These are phyloP conservation scores for Babylonia areolata DNA, from an alignment of 1,140 invertebrate genomes.

Conservation along the genomic window DNA sequence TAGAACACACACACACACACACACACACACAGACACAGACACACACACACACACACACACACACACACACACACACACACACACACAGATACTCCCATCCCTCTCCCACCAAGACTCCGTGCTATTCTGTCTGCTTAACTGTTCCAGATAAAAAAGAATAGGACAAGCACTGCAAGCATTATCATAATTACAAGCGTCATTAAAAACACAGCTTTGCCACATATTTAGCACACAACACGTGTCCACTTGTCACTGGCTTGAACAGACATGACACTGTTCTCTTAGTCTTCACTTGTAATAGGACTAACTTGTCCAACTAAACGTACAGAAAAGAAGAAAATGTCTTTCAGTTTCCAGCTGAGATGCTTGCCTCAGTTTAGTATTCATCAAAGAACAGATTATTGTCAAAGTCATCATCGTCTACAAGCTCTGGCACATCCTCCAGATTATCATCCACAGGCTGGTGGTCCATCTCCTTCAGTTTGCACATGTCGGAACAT, in stretches of 20 bases:
- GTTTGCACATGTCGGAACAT: constrained; percentile 47
- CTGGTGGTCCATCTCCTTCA: constrained; percentile 24
- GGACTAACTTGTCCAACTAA: not conserved
- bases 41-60: not conserved
- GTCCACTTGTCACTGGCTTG: constrained; percentile 6
- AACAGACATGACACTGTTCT: not conserved
- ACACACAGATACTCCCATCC: constrained; percentile 7
- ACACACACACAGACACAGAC: constrained; percentile 17
- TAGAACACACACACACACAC: constrained; percentile 25
- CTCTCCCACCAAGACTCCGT: not conserved
- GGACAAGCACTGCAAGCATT: not conserved
- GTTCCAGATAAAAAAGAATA: not conserved
- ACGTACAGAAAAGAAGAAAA: not conserved
- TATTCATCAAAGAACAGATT: not conserved
- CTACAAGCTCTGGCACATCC: constrained; percentile 8
- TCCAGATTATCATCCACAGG: not conserved
- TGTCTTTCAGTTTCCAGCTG: not conserved
- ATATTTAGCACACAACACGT: not conserved
- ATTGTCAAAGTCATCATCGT: constrained; percentile 20
- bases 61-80: constrained; percentile 11
- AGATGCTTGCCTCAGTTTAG: not conserved
- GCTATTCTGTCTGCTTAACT: not conserved
- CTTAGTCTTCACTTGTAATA: not conserved
- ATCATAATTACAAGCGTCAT: not conserved
- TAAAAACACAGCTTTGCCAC: not conserved